These are phyloP conservation scores for Gallirallus australis DNA, from an alignment of 2,797 vertebrate genomes.

Conservation along the genomic window DNA sequence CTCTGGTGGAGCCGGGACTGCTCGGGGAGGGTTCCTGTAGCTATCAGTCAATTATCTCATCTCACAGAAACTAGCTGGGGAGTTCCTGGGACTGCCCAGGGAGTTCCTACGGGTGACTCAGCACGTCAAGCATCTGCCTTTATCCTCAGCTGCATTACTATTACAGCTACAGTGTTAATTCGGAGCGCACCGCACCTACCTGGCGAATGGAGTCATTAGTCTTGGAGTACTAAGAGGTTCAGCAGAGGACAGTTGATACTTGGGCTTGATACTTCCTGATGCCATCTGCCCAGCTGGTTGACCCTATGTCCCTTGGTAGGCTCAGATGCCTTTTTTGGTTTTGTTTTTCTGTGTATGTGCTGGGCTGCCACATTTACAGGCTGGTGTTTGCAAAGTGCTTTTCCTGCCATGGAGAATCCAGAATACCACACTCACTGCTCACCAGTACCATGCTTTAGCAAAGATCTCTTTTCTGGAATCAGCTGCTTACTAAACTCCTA, in stretches of 20 bases:
- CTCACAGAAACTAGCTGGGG: constrained; percentile 59
- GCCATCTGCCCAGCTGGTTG: not conserved
- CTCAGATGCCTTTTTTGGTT: not conserved
- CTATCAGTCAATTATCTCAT: constrained; percentile 38
- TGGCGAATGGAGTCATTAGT: not conserved
- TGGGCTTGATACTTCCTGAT: not conserved
- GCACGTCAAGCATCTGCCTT: not conserved
- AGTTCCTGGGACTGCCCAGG: constrained; percentile 60
- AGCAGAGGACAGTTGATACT: not conserved
- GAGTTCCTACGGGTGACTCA: constrained; percentile 49
- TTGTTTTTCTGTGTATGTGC: not conserved
- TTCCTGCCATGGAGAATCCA: not conserved
- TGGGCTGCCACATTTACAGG: not conserved
- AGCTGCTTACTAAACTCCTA: not conserved
- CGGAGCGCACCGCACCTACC: rapidly evolving
- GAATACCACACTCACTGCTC: not conserved
- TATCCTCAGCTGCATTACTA: not conserved
- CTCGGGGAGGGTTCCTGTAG: not conserved
- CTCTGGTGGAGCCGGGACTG: constrained; percentile 2
- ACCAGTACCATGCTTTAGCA: not conserved
- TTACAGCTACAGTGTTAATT: not conserved
- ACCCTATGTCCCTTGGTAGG: not conserved
- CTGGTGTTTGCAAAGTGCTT: not conserved
- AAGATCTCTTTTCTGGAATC: not conserved
- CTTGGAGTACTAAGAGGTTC: not conserved